Conservation (phyloP, 2,888 invertebrate species). For the Pollenia griseotomentosa region DNA sequence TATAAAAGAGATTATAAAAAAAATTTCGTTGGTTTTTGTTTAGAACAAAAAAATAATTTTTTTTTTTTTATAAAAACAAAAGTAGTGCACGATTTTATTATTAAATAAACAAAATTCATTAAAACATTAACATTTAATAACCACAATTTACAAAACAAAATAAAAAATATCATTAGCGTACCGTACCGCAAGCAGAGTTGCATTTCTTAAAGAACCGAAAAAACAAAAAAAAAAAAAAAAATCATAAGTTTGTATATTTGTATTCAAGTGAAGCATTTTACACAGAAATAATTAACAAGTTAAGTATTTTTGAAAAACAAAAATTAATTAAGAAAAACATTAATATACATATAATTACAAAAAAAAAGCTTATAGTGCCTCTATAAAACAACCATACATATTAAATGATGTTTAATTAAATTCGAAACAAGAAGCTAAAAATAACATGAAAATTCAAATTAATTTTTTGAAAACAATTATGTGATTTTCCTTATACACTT, state of each 20-base stretch:
- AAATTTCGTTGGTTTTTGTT: constrained; percentile 72
- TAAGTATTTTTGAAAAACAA: constrained; percentile 61
- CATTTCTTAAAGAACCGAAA: constrained; percentile 59
- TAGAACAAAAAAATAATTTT: constrained; percentile 23
- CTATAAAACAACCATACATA: constrained; percentile 68
- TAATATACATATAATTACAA: constrained; percentile 22
- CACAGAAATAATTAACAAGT: constrained; percentile 53
- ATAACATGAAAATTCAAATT: background rate
- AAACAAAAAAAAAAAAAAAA: constrained; percentile 26
- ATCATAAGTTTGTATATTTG: constrained; percentile 65
- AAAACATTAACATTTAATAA: constrained; percentile 40
- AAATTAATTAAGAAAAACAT: background rate
- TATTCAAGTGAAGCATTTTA: constrained; percentile 62
- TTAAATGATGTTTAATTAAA: constrained; percentile 50
- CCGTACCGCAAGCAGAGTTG: constrained; percentile 68
- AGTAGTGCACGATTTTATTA: constrained; percentile 64
- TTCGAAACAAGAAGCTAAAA: constrained; percentile 54
- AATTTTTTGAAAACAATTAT: background rate
- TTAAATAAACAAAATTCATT: constrained; percentile 26
- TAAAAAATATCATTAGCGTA: constrained; percentile 72
- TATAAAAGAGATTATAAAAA: constrained; percentile 32
- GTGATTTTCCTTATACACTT: background rate
- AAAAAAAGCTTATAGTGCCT: constrained; percentile 74
- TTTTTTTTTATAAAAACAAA: constrained; percentile 31
- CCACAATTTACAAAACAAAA: constrained; percentile 38